Conservation (phyloP, 2,888 invertebrate species). For the Kryphioiulus occultus region DNA sequence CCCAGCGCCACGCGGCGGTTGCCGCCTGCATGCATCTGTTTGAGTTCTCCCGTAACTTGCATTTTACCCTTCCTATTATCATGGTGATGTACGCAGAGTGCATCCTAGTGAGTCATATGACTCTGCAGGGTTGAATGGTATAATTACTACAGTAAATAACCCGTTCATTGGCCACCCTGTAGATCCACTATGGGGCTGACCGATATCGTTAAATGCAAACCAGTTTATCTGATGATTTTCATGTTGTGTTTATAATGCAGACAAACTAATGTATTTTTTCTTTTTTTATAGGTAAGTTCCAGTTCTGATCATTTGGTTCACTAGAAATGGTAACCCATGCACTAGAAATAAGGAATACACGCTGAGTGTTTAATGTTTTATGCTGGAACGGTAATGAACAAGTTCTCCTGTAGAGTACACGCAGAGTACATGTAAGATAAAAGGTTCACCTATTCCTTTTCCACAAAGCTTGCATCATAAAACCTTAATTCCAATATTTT, state of each 20-base stretch:
- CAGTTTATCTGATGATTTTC: not conserved
- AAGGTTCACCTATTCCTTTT: no score
- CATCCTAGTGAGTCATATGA: no score
- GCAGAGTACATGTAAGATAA: not conserved
- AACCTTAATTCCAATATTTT: no score
- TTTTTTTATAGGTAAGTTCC: not conserved
- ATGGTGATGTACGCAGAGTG: not conserved
- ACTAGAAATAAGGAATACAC: no score
- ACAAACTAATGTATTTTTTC: not conserved
- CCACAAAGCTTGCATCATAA: no score
- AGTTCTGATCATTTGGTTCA: not conserved
- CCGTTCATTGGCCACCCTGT: no score
- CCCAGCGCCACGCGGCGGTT: not conserved
- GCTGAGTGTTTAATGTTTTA: not conserved
- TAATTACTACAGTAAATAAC: no score
- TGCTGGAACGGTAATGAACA: not conserved
- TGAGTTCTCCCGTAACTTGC: not conserved
- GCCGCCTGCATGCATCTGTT: not conserved
- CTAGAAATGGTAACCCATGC: no score
- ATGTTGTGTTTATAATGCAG: no score
- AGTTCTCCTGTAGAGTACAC: not conserved
- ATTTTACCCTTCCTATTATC: not conserved
- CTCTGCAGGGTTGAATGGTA: no score
- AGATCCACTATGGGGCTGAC: not conserved
- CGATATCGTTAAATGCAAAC: no score